phyloP scores from a whole-genome alignment of 1,140 invertebrate species.

The Brachionus plicatilis region DNA sequence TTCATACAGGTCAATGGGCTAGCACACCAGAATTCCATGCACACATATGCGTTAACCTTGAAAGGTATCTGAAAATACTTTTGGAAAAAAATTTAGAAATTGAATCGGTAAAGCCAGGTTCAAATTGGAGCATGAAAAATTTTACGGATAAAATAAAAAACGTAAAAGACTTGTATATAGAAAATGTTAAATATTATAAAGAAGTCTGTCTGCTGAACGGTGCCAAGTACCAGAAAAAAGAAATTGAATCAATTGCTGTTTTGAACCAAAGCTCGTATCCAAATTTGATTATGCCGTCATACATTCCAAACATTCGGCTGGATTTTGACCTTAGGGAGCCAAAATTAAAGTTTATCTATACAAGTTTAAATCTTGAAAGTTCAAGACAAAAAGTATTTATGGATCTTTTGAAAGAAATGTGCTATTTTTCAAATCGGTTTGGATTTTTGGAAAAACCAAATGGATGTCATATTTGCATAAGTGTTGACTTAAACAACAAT shows the following conservation, averaged over 20 bases:
- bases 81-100: not conserved
- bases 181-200: not conserved
- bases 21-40: not conserved
- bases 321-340: not conserved
- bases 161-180: not conserved
- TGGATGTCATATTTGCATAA: slow-evolving; percentile 10
- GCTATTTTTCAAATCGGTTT: not conserved
- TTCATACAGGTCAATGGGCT: slow-evolving; percentile 21
- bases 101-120: not conserved
- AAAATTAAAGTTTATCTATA: not conserved
- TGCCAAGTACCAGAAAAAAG: not conserved
- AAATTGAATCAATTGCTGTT: not conserved
- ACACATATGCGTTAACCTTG: not conserved
- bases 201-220: not conserved
- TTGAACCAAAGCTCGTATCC: not conserved
- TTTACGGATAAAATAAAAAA: not conserved
- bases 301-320: not conserved
- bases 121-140: not conserved
- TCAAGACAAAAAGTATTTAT: not conserved
- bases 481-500: slow-evolving; percentile 7
- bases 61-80: not conserved
- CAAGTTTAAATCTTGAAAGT: not conserved
- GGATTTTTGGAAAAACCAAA: not conserved
- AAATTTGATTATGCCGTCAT: not conserved
- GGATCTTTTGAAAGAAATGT: not conserved